Evolutionary conservation across 53 echinoderm and acorn worm genomes (phyloP), one percentile per base, ranked within the genome.

Genomic region (Apostichopus leukothele): DNA sequence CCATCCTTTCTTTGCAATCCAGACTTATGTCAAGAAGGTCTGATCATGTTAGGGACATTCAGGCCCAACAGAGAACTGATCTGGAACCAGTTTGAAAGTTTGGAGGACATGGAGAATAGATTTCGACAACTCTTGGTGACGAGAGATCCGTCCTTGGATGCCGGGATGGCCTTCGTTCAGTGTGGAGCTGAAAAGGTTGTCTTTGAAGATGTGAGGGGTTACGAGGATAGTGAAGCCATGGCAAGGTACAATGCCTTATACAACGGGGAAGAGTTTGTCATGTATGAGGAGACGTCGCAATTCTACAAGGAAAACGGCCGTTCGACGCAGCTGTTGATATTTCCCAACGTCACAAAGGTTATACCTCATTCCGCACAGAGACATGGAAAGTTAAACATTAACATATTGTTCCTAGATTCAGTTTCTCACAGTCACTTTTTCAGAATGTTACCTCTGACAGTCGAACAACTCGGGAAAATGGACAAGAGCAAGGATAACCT

Each of bases 351-450:
- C 5, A 63, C 85, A 63, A 85, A 85, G 85, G 9, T 14, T 67
- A 21, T 85, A 26, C 63, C 25, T 10, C 10, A 19, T 7, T 26
- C 67, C 8, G 8, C 6, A 3, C 11, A 1, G 16, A 85, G 66
- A 66, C 6, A 67, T 73, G 67, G 52, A 23, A 83, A 88, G 67
- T 87, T 96, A 16, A 94, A 92, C 57, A 73, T 96, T 57, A 96
- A 96, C 85, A 54, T 96, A 7, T 75, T 94, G 19, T 90, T 94
- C 71, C 80, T 94, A 23, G 96, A 96, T 78, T 96, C 96, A 8
- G 93, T 96, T 50, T 96, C 94, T 16, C 94, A 93, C 68, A 94
- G 94, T 52, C 96, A 96, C 53, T 94, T 96, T 57, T 91, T 93
- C 22, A 89, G 96, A 16, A 92, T 94, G 0, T 60, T 96, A 59